A percentile compares a stretch with the other conserved stretches of the same genome.
Conservation (phyloP, 2,797 vertebrate genomes). For the Artibeus lituratus region DNA sequence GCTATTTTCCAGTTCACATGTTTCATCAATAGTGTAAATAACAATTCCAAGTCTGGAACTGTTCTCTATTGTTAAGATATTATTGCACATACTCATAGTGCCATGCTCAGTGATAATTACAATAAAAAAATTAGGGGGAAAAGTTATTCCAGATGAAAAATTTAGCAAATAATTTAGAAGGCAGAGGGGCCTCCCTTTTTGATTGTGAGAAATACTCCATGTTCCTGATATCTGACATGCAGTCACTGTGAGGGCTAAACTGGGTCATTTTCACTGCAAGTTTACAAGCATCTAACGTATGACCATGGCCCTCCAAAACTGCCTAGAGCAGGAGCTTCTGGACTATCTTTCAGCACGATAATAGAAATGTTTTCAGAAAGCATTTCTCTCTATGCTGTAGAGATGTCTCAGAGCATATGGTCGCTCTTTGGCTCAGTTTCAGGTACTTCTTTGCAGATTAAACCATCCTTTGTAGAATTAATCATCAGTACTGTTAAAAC, state of each 20-base stretch:
- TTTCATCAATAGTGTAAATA: background rate
- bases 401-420: constrained; percentile 20
- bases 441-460: constrained; percentile 33
- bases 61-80: background rate
- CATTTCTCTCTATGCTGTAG: background rate
- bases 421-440: background rate
- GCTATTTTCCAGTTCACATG: background rate
- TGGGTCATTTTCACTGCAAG: constrained; percentile 14
- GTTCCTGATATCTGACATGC: background rate
- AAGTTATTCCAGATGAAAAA: background rate
- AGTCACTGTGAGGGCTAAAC: background rate
- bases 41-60: background rate
- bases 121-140: background rate
- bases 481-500: constrained; percentile 49
- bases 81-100: background rate
- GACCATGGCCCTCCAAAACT: background rate
- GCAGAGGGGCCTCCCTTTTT: background rate
- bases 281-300: constrained; percentile 32
- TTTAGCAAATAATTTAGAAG: background rate
- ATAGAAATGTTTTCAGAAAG: background rate
- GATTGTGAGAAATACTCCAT: background rate
- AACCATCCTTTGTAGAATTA: constrained; percentile 38
- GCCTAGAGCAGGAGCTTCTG: constrained; percentile 7
- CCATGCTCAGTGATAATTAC: background rate
- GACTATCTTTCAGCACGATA: constrained; percentile 37